These are phyloP conservation scores for Helicoverpa armigera DNA, from an alignment of 1,140 invertebrate species.

Conservation along the genomic window DNA sequence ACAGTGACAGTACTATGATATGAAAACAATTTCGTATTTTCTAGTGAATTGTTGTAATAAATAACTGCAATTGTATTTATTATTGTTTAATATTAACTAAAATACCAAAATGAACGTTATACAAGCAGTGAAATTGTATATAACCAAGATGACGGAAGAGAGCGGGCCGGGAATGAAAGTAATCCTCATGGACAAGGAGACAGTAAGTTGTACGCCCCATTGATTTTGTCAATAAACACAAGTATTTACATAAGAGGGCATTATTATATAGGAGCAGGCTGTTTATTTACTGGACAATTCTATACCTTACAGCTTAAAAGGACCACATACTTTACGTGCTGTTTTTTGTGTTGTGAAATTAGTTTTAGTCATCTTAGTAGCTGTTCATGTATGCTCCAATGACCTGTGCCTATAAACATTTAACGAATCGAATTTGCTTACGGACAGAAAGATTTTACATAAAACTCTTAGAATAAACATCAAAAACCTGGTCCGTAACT, in stretches of 20 bases:
- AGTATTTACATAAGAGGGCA: too few species aligned
- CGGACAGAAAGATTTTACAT: too few species aligned
- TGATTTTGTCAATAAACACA: background rate
- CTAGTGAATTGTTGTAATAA: background rate
- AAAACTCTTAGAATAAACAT: too few species aligned
- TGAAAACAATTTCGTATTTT: conserved; percentile 19
- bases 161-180: conserved; percentile 99
- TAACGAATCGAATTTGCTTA: too few species aligned
- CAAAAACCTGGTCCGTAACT: too few species aligned
- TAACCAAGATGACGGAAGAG: conserved; percentile 99
- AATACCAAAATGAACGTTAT: conserved; percentile 94
- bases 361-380: background rate
- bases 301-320: too few species aligned
- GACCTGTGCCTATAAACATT: too few species aligned
- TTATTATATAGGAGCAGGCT: background rate
- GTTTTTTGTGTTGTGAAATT: background rate
- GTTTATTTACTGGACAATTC: background rate
- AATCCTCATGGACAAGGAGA: conserved; percentile 99
- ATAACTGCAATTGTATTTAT: background rate
- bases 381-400: too few species aligned
- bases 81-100: background rate
- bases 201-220: conserved; percentile 87
- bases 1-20: background rate
- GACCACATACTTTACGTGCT: too few species aligned
- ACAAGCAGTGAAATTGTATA: conserved; percentile 96